A percentile compares a stretch with the other conserved stretches of the same genome.
These are phyloP conservation scores for Resseliella maxima DNA, from an alignment of 2,888 invertebrate genomes.

Conservation along the genomic window DNA sequence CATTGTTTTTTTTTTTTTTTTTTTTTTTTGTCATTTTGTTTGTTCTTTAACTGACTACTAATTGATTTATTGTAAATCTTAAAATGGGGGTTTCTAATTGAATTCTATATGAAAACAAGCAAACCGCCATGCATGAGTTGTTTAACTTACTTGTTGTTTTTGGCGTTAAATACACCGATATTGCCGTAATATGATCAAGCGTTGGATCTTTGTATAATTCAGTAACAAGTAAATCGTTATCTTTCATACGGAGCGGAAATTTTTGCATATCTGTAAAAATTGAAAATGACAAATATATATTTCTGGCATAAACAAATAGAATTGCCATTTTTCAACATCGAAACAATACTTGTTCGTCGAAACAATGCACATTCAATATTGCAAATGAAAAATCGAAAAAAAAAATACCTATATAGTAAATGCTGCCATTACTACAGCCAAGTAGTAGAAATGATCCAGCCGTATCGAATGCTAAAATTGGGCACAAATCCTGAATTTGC, in stretches of 20 bases:
- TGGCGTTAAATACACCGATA: slow-evolving; percentile 98
- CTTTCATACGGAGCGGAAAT: slow-evolving; percentile 98
- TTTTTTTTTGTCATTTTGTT: background rate
- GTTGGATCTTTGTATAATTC: slow-evolving; percentile 95
- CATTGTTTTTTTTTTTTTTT: background rate
- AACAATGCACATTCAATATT: no score
- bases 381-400: slow-evolving; percentile 56
- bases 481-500: slow-evolving; percentile 96
- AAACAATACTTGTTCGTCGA: no score
- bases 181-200: slow-evolving; percentile 95
- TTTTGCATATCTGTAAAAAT: slow-evolving; percentile 93
- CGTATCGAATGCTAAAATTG: slow-evolving; percentile 95
- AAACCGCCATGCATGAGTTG: background rate
- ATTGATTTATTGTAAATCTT: background rate
- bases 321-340: no score
- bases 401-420: slow-evolving; percentile 89
- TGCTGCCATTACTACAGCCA: slow-evolving; percentile 96
- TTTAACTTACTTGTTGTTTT: slow-evolving; percentile 92
- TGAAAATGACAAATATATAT: slow-evolving; percentile 58
- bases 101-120: background rate
- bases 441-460: slow-evolving; percentile 95
- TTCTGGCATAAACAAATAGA: slow-evolving; percentile 57
- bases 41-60: background rate
- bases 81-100: background rate
- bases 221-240: slow-evolving; percentile 96